Evolutionary conservation across 1,140 invertebrate genomes (phyloP).

Genomic region (Bombus consobrinus): DNA sequence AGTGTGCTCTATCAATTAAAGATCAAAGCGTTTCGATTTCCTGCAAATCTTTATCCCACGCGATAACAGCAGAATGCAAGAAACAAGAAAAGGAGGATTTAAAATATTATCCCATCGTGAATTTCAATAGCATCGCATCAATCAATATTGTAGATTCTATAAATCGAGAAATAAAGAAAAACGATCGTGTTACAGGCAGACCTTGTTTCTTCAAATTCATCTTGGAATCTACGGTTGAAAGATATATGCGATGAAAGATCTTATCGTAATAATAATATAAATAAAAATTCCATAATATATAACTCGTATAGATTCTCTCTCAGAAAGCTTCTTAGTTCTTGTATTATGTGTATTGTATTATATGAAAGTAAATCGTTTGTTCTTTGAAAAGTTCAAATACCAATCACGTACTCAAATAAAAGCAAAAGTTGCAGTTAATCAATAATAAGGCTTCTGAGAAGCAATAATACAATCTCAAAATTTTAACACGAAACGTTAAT

Average conservation of each 20-base stretch:
- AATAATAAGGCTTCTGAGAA: background rate
- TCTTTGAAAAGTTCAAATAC: background rate
- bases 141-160: background rate
- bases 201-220: too few species aligned
- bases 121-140: background rate
- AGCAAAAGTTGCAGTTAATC: background rate
- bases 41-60: background rate
- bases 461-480: background rate
- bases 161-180: background rate
- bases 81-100: background rate
- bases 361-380: background rate
- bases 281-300: background rate
- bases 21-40: background rate
- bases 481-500: background rate
- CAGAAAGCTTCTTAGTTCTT: background rate
- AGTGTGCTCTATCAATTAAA: background rate
- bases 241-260: too few species aligned
- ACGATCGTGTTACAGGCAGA: background rate
- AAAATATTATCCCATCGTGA: background rate
- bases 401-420: background rate
- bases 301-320: too few species aligned
- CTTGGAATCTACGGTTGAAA: too few species aligned
- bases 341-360: too few species aligned
- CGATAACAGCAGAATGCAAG: background rate
- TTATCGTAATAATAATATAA: background rate